Evolutionary conservation across 2,888 invertebrate species (phyloP).

Genomic region (Agrotis clavis): DNA sequence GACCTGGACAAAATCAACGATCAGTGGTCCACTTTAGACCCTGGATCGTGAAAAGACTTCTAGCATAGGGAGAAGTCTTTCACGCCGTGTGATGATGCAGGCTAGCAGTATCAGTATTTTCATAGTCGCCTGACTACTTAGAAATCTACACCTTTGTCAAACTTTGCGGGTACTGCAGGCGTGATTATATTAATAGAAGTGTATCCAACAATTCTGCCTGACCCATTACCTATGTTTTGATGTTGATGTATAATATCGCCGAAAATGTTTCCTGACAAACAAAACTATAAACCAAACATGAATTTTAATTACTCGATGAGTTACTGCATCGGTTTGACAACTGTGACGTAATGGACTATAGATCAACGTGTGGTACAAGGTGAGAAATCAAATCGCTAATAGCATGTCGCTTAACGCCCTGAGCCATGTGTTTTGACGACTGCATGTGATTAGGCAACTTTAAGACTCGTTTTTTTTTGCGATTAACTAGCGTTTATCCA

Average conservation of each 20-base stretch:
- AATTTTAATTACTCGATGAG: conserved; percentile 40
- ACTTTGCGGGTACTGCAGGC: background rate
- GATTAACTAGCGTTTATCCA: too few species aligned
- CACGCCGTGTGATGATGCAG: too few species aligned
- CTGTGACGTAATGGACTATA: conserved; percentile 27
- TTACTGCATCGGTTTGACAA: conserved; percentile 39
- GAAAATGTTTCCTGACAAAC: conserved; percentile 20
- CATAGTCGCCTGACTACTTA: too few species aligned
- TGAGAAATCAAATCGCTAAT: background rate
- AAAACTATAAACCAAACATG: conserved; percentile 12
- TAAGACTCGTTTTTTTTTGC: too few species aligned
- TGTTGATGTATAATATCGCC: background rate
- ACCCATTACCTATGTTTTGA: background rate
- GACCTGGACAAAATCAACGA: too few species aligned
- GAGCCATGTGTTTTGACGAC: too few species aligned
- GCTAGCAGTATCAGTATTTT: too few species aligned
- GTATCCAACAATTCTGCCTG: background rate
- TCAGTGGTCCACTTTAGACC: too few species aligned
- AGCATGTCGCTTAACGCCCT: background rate
- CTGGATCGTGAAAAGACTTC: too few species aligned
- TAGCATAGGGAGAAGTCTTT: too few species aligned
- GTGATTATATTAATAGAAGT: background rate
- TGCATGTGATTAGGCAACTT: too few species aligned
- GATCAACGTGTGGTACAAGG: conserved; percentile 38
- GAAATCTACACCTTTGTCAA: too few species aligned